Conservation (phyloP, 2,888 invertebrate species). For the Ormyrus nitidulus region DNA sequence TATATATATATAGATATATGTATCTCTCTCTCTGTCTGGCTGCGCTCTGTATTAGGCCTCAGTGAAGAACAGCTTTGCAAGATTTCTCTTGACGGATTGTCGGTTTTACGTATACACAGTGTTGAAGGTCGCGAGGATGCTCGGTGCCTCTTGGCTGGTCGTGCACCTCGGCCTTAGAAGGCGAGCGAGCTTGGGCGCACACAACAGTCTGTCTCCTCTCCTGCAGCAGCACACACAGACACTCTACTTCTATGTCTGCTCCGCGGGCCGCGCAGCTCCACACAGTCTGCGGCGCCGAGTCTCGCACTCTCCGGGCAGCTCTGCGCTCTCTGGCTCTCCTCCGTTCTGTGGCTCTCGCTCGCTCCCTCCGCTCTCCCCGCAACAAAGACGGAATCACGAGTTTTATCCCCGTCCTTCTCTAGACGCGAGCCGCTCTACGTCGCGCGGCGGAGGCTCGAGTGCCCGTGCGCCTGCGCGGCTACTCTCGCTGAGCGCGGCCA, state of each 20-base stretch:
- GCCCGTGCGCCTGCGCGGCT: not conserved
- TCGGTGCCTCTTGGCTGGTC: not conserved
- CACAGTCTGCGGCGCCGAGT: conserved; percentile 41
- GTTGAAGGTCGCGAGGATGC: conserved; percentile 57
- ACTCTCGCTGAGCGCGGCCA: conserved; percentile 26
- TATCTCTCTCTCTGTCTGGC: conserved; percentile 12
- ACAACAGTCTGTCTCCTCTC: conserved; percentile 31
- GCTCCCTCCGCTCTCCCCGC: not conserved
- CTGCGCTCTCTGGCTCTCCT: not conserved
- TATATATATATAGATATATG: conserved; percentile 12
- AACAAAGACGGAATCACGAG: not conserved
- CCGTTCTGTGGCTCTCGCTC: not conserved
- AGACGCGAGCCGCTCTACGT: not conserved
- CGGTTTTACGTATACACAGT: conserved; percentile 70
- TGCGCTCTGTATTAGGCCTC: conserved; percentile 24
- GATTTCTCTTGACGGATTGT: conserved; percentile 69
- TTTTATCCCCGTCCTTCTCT: not conserved
- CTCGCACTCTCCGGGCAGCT: conserved; percentile 22
- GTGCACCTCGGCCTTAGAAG: conserved; percentile 4
- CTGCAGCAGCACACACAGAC: conserved; percentile 43
- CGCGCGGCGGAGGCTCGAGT: not conserved
- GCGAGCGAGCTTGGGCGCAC: conserved; percentile 10
- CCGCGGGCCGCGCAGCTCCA: conserved; percentile 21
- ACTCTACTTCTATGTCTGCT: conserved; percentile 61
- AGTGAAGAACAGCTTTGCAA: no score